Evolutionary conservation across 2,797 vertebrate genomes (phyloP), one percentile per base, ranked within the genome.

Genomic region (Gambusia yucatana): DNA sequence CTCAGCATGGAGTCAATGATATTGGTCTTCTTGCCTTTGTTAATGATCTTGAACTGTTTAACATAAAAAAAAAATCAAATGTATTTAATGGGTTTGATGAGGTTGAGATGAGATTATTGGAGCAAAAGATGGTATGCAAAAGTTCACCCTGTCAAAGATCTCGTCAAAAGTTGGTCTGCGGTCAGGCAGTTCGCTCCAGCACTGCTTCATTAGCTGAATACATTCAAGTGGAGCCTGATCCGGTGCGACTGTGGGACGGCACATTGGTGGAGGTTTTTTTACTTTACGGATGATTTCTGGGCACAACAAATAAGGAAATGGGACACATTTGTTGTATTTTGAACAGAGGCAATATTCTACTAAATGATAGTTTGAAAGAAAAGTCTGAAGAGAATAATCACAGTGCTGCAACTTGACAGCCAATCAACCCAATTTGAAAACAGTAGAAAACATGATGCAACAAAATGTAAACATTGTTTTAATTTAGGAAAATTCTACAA

Each of bases 151-250:
- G 92, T 97, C 96, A 85, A 96, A 97, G 87, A 97, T 96, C 88
- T 97, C 96, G 65, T 96, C 90, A 77, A 97, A 97, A 30, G 82
- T 69, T 0, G 96, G 96, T 76, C 97, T 95, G 87, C 96, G 94
- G 36, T 97, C 96, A 0, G 96, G 96, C 75, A 90, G 87, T 80
- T 97, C 97, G n/a, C 95, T 93, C 97, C 97, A 97, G 86, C 96
- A 97, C 86, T 96, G 96, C 85, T 97, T 97, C 97, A 97, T 97
- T 65, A 97, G 90, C 86, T 97, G 96, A 86, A 97, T 97, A 76
- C 97, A 97, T 87, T 97, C 96, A 77, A 97, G 92, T 0, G 96
- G 97, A 52, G 96, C 96, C 91, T 97, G 97, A 87, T 97, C 97
- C 0, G 97, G 96, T 57, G 96, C 95, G 70, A 97, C 96, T 0